Evolutionary conservation across 1,140 invertebrate species (phyloP), one percentile per base, ranked within the genome.

Genomic region (Neotoxoptera formosana): DNA sequence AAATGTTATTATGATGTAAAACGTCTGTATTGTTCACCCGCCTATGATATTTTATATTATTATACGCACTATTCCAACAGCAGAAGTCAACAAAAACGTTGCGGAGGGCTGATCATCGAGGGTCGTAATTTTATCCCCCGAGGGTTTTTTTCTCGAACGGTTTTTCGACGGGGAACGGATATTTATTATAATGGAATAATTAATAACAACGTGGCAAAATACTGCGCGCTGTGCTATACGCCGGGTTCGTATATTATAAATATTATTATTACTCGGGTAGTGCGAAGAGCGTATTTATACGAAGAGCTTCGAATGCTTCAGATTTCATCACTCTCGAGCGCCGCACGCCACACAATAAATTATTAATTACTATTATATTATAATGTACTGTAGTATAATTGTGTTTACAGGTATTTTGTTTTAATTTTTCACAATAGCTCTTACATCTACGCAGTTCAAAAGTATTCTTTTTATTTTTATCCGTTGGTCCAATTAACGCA

Each of bases 141-240:
- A 45, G 36, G 36, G 23, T 41, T 86, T 86, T 84, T 86, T 86
- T 45, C 36, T 45, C 83, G 83, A 86, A 45, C 83, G 36, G 83
- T 86, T 86, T 86, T 86, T 86, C 36, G 9, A 86, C 41, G 36
- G 23, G 83, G 36, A 86, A 86, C 83, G 2, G 36, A 86, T 21
- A 86, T 86, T 86, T 25, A 41, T 86, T 25, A 41, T 86, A 86
- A 86, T 86, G 21, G 36, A 25, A 86, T 86, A 45, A 86, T 86
- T 45, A 86, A 83, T 36, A 83, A 41, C 7, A 76, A 76, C 60
- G 60, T 76, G 60, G 30, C 14, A 76, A 14, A 76, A 76, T 76
- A n/a, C 60, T 76, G 60, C 17, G 60, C 17, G 30, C n/a, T 76
- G n/a, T 76, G n/a, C n/a, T 67, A 67, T 67, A n/a, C 25, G 3